Base-by-base conservation (phyloP, 2,888 invertebrate species). In the Chirona hameri region DNA sequence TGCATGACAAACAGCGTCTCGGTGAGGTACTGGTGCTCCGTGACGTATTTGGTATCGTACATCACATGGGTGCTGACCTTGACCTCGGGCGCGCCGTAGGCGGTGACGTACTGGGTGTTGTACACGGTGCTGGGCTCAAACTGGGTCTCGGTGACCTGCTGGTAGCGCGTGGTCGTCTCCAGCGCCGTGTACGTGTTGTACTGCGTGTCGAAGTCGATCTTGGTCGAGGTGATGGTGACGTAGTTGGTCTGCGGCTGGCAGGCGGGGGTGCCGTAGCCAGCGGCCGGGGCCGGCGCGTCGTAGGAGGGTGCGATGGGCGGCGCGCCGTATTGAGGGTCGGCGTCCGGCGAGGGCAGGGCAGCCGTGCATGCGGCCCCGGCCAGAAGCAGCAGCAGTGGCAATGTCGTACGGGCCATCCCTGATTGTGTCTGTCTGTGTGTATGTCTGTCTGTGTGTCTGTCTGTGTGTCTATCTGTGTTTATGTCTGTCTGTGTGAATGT, bases 401-500 rank as follows among this genome's bases (percentile, higher is more conserved):
- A n/a, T n/a, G n/a, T n/a, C n/a, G n/a, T n/a, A n/a, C 65, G 24
- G 5, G n/a, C n/a, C 65, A 65, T 65, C n/a, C 5, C n/a, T 10
- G 39, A 5, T 24, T 46, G 55, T 29, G 3, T 46, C 24, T 39
- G 27, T 80, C 24, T 46, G 1, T 80, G 12, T 14, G 81, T 24
- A 9, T 46, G 31, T 80, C 48, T 80, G 31, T 31, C 48, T 9
- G 31, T n/a, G 12, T 10, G 31, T 79, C 46, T 79, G n/a, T 24
- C 46, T 29, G 79, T 79, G 79, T 79, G n/a, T n/a, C 27, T 79
- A 29, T 79, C 27, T 79, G 29, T 79, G 29, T 24, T 24, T 79
- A 29, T 79, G 79, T 79, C 27, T 79, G 79, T 79, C 21, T 79
- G 79, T 79, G 29, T 79, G 79, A 27, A 12, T 79, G 79, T 79